phyloP scores from a whole-genome alignment of 1,140 invertebrate species.

The Procambarus clarkii region DNA sequence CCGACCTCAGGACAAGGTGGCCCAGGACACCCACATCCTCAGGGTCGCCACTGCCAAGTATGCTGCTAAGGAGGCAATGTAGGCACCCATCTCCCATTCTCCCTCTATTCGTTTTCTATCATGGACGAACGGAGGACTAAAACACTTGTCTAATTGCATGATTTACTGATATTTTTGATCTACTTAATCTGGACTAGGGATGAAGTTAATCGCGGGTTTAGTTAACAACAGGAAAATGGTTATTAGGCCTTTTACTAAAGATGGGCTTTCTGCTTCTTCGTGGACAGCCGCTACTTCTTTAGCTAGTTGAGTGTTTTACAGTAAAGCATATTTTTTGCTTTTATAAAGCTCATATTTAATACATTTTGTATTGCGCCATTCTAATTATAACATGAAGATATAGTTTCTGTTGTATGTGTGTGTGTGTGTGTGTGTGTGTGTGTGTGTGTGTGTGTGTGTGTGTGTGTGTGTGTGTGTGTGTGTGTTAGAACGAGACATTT shows the following conservation, averaged over 20 bases:
- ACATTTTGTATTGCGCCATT: too few relatives aligned
- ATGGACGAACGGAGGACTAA: constrained; percentile 26
- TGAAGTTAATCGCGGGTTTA: not conserved
- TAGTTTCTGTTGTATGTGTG: too few relatives aligned
- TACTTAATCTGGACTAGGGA: not conserved
- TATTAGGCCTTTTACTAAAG: not conserved
- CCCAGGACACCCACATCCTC: constrained; percentile 78
- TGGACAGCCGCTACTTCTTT: not conserved
- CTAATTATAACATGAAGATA: too few relatives aligned
- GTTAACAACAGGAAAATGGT: not conserved
- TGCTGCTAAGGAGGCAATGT: constrained; percentile 67
- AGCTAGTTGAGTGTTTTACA: not conserved
- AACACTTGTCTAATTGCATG: constrained; percentile 29
- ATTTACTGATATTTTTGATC: not conserved
- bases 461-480: too few relatives aligned
- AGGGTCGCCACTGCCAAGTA: constrained; percentile 70
- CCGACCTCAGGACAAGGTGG: constrained; percentile 80
- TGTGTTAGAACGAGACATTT: too few relatives aligned
- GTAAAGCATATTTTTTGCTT: too few relatives aligned
- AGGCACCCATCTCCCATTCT: constrained; percentile 50
- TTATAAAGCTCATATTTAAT: too few relatives aligned
- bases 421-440: too few relatives aligned
- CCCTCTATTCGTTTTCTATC: constrained; percentile 20
- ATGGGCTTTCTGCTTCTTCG: not conserved
- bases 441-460: too few relatives aligned